These are phyloP conservation scores for Brachionus rubens DNA, from an alignment of 1,140 invertebrate species.

Conservation along the genomic window DNA sequence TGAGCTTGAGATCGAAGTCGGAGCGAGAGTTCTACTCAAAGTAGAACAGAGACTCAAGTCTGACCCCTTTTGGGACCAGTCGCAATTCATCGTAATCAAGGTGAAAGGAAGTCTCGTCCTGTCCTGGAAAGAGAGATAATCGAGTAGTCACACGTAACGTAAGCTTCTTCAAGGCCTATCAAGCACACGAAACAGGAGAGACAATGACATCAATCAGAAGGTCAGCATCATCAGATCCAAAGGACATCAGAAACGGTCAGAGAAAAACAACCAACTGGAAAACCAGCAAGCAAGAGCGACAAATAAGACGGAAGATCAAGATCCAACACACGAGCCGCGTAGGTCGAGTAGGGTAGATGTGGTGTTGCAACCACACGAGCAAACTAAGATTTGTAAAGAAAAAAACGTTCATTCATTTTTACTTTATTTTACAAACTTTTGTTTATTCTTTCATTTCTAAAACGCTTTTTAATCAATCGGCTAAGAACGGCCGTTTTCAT, in stretches of 20 bases:
- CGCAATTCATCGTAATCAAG: neutral
- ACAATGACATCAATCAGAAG: neutral
- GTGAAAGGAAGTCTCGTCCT: neutral
- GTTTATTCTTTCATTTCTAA: too few species aligned
- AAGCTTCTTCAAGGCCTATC: neutral
- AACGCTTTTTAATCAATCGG: too few species aligned
- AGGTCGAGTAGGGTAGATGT: conserved; percentile 14
- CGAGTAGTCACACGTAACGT: neutral
- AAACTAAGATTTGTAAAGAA: too few species aligned
- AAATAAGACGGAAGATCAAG: neutral
- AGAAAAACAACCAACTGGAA: neutral
- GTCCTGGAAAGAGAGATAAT: neutral
- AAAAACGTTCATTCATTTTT: too few species aligned
- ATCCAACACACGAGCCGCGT: neutral
- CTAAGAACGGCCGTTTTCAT: too few species aligned
- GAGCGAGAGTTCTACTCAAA: conserved; percentile 4
- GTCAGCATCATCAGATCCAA: neutral
- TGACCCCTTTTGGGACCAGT: neutral
- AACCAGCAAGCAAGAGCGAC: neutral
- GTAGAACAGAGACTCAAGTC: neutral
- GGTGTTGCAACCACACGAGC: conserved; percentile 1
- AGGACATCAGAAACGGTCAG: neutral
- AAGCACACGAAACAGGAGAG: neutral
- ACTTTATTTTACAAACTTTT: too few species aligned
- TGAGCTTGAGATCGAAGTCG: too few species aligned